Base-by-base conservation (phyloP, 2,888 invertebrate genomes). In the Bugulina stolonifera region DNA sequence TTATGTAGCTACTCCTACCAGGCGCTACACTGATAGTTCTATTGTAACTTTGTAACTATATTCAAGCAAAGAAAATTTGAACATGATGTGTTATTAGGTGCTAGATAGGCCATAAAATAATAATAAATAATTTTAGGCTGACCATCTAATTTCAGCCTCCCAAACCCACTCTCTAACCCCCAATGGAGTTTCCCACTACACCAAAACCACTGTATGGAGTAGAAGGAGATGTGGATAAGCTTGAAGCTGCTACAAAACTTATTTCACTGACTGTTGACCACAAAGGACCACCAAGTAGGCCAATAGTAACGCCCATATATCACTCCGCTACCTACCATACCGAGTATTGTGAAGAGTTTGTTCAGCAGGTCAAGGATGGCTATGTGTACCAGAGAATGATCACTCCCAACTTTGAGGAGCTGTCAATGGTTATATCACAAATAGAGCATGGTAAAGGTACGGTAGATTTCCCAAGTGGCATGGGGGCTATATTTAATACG, bases 401-500 rank as follows among this genome's bases (percentile, higher is more conserved):
- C 34, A 79, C 78, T 73, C 78, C 78, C 1, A 81, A 79, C 29
- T 75, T 75, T 0, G 80, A 81, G 32, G 77, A 79, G 0, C 78
- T 75, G 18, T 81, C 81, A 72, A 76, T 77, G 27, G 75, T 76
- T 22, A 77, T 83, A 64, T 80, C 79, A 72, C 77, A 77, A 18
- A 64, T 82, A 22, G 83, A 83, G 75, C 78, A 77, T 1, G 83
- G 81, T 0, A 79, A 80, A 0, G 83, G 82, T 1, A 76, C 77
- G 23, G 72, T 81, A 25, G 79, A 78, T n/a, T 81, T 80, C 73
- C 71, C 77, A 32, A 78, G 79, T 34, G 83, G 83, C 1, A 82
- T 81, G 80, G 80, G 81, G 0, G 82, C 85, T 23, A 77, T 82
- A 1, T 79, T 77, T 3, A 79, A 81, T 0, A 79, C 81, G 2